A percentile compares a stretch with the other conserved stretches of the same genome.
These are phyloP conservation scores for Gymnarchus niloticus DNA, from an alignment of 2,113 vertebrate genomes.

Conservation along the genomic window DNA sequence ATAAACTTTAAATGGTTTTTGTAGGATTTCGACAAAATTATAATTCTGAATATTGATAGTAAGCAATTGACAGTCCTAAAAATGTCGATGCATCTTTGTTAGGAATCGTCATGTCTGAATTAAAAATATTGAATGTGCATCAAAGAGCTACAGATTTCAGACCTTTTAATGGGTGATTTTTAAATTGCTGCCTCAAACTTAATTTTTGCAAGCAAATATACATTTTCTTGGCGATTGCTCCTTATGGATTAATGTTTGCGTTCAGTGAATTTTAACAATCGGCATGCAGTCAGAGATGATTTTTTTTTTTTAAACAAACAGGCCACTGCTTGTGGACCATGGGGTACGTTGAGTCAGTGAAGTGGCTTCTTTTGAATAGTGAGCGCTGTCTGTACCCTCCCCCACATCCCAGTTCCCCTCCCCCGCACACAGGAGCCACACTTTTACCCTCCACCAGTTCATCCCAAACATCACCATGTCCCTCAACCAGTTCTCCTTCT, in stretches of 20 bases:
- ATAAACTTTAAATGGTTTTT: too few relatives aligned
- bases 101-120: neutral
- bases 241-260: neutral
- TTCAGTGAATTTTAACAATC: neutral
- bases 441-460: slow-evolving; percentile 2
- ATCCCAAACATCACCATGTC: slow-evolving; percentile 15
- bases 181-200: neutral
- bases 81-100: too few relatives aligned
- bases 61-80: too few relatives aligned
- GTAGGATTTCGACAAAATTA: too few relatives aligned
- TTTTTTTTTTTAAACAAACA: neutral
- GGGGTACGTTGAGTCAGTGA: neutral
- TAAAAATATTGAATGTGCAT: neutral
- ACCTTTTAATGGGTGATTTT: neutral
- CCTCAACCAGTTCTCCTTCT: neutral
- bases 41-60: too few relatives aligned
- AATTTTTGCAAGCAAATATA: neutral
- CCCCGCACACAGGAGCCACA: slow-evolving; percentile 24
- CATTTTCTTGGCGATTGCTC: neutral
- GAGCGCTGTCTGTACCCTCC: neutral
- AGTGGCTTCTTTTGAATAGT: slow-evolving; percentile 3
- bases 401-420: neutral
- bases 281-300: neutral
- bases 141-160: neutral
- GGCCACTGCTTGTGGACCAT: neutral